Evolutionary conservation across 2,113 vertebrate genomes (phyloP).

Genomic region (Epinephelus moara): DNA sequence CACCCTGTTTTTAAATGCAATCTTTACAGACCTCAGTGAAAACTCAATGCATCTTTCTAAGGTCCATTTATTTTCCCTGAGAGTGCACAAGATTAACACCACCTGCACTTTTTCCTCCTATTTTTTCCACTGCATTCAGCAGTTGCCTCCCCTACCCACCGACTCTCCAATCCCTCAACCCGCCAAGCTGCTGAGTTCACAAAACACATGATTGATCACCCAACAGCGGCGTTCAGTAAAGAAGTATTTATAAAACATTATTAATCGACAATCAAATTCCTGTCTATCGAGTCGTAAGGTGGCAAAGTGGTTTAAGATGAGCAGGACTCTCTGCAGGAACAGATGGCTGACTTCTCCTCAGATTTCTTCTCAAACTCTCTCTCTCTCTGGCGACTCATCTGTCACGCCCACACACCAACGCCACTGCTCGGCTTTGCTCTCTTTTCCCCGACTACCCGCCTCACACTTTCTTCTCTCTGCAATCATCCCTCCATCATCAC

Average conservation of each 20-base stretch:
- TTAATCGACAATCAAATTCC: not conserved
- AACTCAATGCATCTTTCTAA: not conserved
- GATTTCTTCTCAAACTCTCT: not conserved
- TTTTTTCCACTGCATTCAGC: constrained; percentile 40
- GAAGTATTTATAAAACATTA: constrained; percentile 32
- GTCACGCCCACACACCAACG: constrained; percentile 42
- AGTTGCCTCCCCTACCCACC: constrained; percentile 9
- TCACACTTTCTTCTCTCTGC: not conserved
- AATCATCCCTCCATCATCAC: constrained; percentile 2
- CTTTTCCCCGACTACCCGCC: not conserved
- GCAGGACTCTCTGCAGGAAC: constrained; percentile 19
- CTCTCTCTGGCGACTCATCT: constrained; percentile 50
- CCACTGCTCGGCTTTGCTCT: constrained; percentile 10
- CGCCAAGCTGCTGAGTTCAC: constrained; percentile 28
- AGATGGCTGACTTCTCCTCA: constrained; percentile 44
- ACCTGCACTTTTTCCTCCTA: constrained; percentile 10
- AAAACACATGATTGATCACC: constrained; percentile 28
- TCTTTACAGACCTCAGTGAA: not conserved
- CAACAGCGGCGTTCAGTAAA: not conserved
- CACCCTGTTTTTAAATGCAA: not conserved
- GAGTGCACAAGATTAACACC: constrained; percentile 32
- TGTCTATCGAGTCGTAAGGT: not conserved
- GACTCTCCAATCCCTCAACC: not conserved
- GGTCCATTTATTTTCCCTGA: constrained; percentile 39
- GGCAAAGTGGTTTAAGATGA: constrained; percentile 1